phyloP scores from a whole-genome alignment of 2,888 invertebrate species.

The Emesis furor region DNA sequence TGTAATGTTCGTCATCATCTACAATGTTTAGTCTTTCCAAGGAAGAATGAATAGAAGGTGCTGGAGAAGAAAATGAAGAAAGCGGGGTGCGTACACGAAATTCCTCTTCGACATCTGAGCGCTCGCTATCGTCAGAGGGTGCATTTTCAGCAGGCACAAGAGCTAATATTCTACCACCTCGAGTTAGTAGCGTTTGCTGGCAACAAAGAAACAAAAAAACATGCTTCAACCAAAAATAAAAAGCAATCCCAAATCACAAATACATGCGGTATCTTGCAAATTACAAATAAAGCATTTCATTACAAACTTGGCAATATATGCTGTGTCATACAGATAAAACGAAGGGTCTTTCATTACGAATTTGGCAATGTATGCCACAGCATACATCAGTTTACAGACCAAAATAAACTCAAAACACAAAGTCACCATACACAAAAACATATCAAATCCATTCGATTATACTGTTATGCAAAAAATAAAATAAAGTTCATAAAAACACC shows the following conservation, averaged over 20 bases:
- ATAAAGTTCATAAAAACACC: conserved; percentile 44
- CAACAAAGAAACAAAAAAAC: conserved; percentile 45
- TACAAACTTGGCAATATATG: conserved; percentile 49
- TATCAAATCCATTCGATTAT: conserved; percentile 48
- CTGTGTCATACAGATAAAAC: conserved; percentile 35
- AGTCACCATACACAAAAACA: conserved; percentile 39
- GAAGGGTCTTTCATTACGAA: neutral
- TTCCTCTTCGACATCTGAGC: conserved; percentile 37
- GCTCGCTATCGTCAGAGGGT: conserved; percentile 42
- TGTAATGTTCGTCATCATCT: conserved; percentile 43
- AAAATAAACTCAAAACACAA: conserved; percentile 39
- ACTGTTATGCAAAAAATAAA: conserved; percentile 46
- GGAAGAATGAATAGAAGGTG: conserved; percentile 39
- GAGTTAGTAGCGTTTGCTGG: conserved; percentile 41
- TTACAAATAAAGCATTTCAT: conserved; percentile 33
- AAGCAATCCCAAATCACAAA: conserved; percentile 36
- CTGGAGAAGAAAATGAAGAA: conserved; percentile 39
- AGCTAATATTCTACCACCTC: conserved; percentile 49
- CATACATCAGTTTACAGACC: conserved; percentile 29
- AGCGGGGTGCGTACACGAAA: conserved; percentile 43
- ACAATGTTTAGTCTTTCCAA: conserved; percentile 40
- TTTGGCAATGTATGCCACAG: conserved; percentile 14
- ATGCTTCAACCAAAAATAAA: conserved; percentile 41
- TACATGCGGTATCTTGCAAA: conserved; percentile 43
- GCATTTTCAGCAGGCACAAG: conserved; percentile 40